These are phyloP conservation scores for Trichechus manatus DNA, from an alignment of 2,113 vertebrate genomes.

Conservation along the genomic window DNA sequence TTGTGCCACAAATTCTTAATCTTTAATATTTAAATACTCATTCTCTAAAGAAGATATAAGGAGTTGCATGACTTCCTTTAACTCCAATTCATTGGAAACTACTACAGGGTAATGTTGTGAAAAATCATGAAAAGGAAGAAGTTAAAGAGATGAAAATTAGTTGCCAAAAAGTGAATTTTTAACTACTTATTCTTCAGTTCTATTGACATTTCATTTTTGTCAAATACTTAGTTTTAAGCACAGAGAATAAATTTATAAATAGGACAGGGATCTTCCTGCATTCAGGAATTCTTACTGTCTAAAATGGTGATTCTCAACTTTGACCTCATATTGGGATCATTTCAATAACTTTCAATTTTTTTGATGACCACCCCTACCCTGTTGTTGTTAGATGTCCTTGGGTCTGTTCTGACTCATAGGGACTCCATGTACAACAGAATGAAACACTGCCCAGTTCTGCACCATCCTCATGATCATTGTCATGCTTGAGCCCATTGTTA, in stretches of 20 bases:
- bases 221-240: neutral
- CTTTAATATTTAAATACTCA: neutral
- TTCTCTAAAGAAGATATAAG: neutral
- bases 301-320: neutral
- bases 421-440: too few relatives aligned
- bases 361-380: neutral
- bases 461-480: too few relatives aligned
- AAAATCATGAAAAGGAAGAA: neutral
- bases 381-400: too few relatives aligned
- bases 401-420: too few relatives aligned
- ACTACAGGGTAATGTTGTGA: neutral
- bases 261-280: neutral
- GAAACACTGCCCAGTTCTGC: too few relatives aligned
- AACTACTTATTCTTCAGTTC: neutral
- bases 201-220: neutral
- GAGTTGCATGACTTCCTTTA: neutral
- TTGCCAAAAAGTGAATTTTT: neutral
- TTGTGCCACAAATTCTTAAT: neutral
- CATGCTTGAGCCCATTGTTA: too few relatives aligned
- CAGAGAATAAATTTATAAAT: neutral
- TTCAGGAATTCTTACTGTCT: neutral
- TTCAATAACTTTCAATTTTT: neutral
- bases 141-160: slow-evolving; percentile 6
- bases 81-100: neutral
- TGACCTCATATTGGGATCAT: neutral